Evolutionary conservation across 2,888 invertebrate genomes (phyloP).

Genomic region (Sinodicranocentrus sp.): DNA sequence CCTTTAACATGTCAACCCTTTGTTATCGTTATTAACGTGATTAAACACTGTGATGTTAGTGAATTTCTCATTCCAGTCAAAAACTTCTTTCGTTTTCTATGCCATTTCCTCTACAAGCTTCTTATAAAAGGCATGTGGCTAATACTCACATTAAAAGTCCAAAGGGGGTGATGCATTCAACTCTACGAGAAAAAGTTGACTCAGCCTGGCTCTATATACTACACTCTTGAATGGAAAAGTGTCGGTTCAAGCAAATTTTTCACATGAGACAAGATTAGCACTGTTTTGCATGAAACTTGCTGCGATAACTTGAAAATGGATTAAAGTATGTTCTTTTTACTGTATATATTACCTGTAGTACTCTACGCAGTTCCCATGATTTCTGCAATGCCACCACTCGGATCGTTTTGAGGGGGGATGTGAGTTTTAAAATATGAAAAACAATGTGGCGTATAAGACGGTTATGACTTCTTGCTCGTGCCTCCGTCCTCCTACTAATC

Average conservation of each 20-base stretch:
- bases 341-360: too few relatives aligned
- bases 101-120: too few relatives aligned
- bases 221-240: not conserved
- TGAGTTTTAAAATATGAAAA: too few relatives aligned
- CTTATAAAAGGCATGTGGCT: too few relatives aligned
- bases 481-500: constrained; percentile 20
- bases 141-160: too few relatives aligned
- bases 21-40: constrained; percentile 6
- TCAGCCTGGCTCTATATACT: not conserved
- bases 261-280: not conserved
- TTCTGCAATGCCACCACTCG: not conserved
- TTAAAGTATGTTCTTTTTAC: too few relatives aligned
- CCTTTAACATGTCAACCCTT: not conserved
- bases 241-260: not conserved
- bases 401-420: too few relatives aligned
- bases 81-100: constrained; percentile 65
- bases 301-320: too few relatives aligned
- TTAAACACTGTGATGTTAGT: not conserved
- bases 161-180: not conserved
- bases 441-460: not conserved
- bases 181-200: not conserved
- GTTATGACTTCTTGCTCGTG: not conserved
- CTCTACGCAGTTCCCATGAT: constrained; percentile 4
- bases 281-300: too few relatives aligned
- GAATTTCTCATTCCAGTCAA: constrained; percentile 37